Percentiles rank a stretch among this genome's conserved stretches.
phyloP scores from a whole-genome alignment of 2,888 invertebrate genomes.

The Liopterus haemorrhoidalis region DNA sequence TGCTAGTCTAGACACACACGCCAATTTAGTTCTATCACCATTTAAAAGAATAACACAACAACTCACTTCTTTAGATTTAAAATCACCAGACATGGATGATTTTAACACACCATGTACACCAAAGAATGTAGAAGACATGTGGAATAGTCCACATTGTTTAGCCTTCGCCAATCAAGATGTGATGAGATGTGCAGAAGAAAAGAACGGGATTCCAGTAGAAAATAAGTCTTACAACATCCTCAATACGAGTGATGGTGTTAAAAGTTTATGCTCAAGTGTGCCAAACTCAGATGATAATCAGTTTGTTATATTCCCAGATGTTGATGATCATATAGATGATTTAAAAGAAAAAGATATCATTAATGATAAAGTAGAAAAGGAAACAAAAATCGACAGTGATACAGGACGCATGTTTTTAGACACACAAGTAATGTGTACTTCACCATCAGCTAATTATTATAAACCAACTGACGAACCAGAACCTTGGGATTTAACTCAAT shows the following conservation, averaged over 20 bases:
- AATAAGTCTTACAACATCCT: conserved; percentile 34
- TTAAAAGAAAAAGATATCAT: conserved; percentile 27
- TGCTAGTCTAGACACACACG: conserved; percentile 38
- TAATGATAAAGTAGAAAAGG: conserved; percentile 32
- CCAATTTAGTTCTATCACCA: conserved; percentile 52
- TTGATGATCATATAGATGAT: conserved; percentile 44
- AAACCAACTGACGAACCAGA: conserved; percentile 76
- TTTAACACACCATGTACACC: conserved; percentile 63
- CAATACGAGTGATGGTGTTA: conserved; percentile 43
- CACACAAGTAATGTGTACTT: conserved; percentile 49
- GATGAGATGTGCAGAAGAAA: conserved; percentile 35
- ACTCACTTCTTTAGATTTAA: conserved; percentile 62
- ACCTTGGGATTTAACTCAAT: conserved; percentile 77
- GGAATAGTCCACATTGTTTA: conserved; percentile 46
- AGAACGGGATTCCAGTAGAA: conserved; percentile 31
- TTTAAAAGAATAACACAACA: conserved; percentile 75
- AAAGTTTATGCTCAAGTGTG: conserved; percentile 39
- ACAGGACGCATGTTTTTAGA: conserved; percentile 47
- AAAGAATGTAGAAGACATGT: conserved; percentile 57
- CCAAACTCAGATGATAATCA: conserved; percentile 47
- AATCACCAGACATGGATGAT: conserved; percentile 67
- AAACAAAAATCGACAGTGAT: conserved; percentile 35
- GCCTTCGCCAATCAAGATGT: conserved; percentile 25
- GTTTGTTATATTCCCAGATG: conserved; percentile 54
- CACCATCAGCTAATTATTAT: conserved; percentile 71